Percentiles rank a stretch among this genome's conserved stretches.
Conservation (phyloP, 2,113 vertebrate genomes). For the Pterocles burchelli region DNA sequence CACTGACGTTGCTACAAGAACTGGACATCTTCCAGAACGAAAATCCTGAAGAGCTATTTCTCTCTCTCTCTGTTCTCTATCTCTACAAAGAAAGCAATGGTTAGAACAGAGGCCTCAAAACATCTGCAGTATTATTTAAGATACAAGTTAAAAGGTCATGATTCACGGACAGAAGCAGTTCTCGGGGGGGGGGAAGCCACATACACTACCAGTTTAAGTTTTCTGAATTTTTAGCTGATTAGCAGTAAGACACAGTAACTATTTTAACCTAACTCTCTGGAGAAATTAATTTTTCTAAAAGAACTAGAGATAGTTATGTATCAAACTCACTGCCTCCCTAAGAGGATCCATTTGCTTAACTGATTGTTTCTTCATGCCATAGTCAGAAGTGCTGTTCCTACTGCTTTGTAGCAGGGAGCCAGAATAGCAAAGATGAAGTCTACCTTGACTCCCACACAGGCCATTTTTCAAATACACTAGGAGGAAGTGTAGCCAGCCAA, state of each 20-base stretch:
- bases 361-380: background rate
- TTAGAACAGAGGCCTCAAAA: background rate
- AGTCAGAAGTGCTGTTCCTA: background rate
- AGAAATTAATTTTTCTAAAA: background rate
- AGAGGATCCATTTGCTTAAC: background rate
- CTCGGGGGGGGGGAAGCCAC: too few species aligned
- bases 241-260: background rate
- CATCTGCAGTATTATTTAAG: background rate
- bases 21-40: slow-evolving; percentile 84
- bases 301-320: background rate
- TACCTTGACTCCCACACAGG: background rate
- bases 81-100: slow-evolving; percentile 70
- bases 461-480: background rate
- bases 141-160: background rate
- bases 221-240: background rate
- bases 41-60: slow-evolving; percentile 89
- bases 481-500: background rate
- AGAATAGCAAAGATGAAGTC: background rate
- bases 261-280: background rate
- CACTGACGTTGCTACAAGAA: slow-evolving; percentile 94
- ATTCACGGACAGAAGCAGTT: background rate
- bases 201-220: accelerated
- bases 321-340: background rate
- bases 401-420: background rate
- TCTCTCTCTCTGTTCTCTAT: slow-evolving; percentile 89